Evolutionary conservation across 2,797 vertebrate genomes (phyloP), one percentile per base, ranked within the genome.

Genomic region (Oreochromis mossambicus): DNA sequence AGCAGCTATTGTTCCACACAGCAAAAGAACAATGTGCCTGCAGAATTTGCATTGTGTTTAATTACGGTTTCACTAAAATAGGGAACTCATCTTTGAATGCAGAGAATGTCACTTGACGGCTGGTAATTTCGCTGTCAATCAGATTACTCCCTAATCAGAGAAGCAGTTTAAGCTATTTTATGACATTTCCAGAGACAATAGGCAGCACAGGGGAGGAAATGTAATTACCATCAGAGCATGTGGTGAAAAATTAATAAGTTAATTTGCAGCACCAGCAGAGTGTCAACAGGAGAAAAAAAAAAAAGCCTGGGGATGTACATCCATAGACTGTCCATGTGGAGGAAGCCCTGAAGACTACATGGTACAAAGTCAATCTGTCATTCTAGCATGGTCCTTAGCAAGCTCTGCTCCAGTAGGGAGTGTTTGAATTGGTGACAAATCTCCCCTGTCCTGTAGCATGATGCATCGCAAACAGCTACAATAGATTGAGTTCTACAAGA

Each of bases 191-290:
- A 91, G 91, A 95, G 92, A 95, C 95, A 95, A 94, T 89, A 92
- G 91, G 83, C 92, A 89, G 93, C 90, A 91, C 93, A 91, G 86
- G 89, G 92, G 91, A 94, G 88, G 93, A 95, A 94, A 95, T 95
- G 91, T 94, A 95, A 95, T 96, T 95, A 95, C 92, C 92, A 94
- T 92, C 92, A 85, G 93, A 95, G 94, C 92, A 92, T 93, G 94
- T 93, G 93, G 87, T 93, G 94, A 93, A 94, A 95, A 95, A 94
- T 95, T 93, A 95, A 95, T 94, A 94, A 94, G 92, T 95, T 95
- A 94, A 94, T 95, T 94, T 95, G 94, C 90, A 88, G 94, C 92
- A 92, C 92, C 90, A 93, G 90, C 91, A 92, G 92, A 94, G 89
- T 85, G 93, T 92, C 93, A 94, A 94, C 90, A 94, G 85, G 52